Conservation (phyloP, 2,888 invertebrate genomes). For the Ethmia dodecea region DNA sequence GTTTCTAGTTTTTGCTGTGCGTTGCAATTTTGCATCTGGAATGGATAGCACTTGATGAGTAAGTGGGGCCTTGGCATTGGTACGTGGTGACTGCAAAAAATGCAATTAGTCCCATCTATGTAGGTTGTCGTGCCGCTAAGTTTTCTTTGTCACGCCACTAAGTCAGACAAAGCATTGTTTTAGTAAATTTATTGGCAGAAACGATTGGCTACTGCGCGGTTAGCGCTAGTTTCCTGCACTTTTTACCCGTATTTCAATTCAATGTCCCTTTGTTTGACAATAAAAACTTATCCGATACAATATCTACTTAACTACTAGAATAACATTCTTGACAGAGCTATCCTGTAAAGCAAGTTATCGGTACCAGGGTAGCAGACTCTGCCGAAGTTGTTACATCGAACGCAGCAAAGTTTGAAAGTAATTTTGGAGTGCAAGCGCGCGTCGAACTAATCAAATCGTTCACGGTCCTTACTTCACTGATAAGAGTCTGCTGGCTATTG, state of each 20-base stretch:
- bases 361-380: constrained; percentile 45
- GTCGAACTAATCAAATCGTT: constrained; percentile 73
- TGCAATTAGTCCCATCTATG: constrained; percentile 63
- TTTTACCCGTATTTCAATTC: too few species aligned
- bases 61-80: constrained; percentile 72
- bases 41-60: constrained; percentile 69
- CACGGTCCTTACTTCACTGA: constrained; percentile 66
- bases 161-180: constrained; percentile 62
- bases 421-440: constrained; percentile 72
- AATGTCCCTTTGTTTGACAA: not conserved
- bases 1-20: constrained; percentile 46
- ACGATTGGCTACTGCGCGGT: constrained; percentile 36
- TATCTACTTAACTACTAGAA: too few species aligned
- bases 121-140: constrained; percentile 51
- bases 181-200: constrained; percentile 53
- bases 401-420: constrained; percentile 61
- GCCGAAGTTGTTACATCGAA: constrained; percentile 47
- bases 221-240: too few species aligned
- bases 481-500: constrained; percentile 47
- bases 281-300: not conserved
- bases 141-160: constrained; percentile 68
- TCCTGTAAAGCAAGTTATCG: constrained; percentile 2
- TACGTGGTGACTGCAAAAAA: constrained; percentile 64
- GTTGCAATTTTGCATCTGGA: constrained; percentile 63
- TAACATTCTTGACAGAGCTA: too few species aligned